Percentiles rank a stretch among this genome's conserved stretches.
These are phyloP conservation scores for Aptenodytes patagonicus DNA, from an alignment of 2,113 vertebrate species.

Conservation along the genomic window DNA sequence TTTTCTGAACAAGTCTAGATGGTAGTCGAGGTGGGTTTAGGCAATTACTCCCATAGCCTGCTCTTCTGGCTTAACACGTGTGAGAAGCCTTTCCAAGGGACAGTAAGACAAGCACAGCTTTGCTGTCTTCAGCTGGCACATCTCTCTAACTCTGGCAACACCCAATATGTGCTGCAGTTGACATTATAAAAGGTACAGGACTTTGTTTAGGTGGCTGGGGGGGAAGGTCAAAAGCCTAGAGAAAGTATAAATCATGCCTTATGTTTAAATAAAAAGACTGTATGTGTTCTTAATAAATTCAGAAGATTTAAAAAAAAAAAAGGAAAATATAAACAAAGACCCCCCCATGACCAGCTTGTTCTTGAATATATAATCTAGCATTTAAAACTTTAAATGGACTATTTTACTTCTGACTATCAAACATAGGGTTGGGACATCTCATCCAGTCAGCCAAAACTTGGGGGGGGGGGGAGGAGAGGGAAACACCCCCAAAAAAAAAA, in stretches of 20 bases:
- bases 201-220: neutral
- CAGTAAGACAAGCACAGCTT: neutral
- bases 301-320: neutral
- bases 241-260: neutral
- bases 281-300: neutral
- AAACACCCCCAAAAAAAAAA: neutral
- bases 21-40: neutral
- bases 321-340: neutral
- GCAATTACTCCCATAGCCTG: neutral
- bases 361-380: neutral
- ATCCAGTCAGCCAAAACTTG: neutral
- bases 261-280: neutral
- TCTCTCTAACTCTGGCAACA: neutral
- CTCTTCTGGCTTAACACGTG: neutral
- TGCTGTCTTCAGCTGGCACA: neutral
- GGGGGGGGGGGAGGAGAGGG: rapidly evolving
- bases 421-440: neutral
- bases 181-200: neutral
- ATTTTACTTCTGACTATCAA: neutral
- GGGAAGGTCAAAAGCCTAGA: neutral
- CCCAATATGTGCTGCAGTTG: rapidly evolving
- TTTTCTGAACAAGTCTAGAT: neutral
- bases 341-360: neutral
- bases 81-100: neutral
- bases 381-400: neutral